Base-by-base conservation (phyloP, 2,797 vertebrate genomes). In the Tragelaphus eurycerus region DNA sequence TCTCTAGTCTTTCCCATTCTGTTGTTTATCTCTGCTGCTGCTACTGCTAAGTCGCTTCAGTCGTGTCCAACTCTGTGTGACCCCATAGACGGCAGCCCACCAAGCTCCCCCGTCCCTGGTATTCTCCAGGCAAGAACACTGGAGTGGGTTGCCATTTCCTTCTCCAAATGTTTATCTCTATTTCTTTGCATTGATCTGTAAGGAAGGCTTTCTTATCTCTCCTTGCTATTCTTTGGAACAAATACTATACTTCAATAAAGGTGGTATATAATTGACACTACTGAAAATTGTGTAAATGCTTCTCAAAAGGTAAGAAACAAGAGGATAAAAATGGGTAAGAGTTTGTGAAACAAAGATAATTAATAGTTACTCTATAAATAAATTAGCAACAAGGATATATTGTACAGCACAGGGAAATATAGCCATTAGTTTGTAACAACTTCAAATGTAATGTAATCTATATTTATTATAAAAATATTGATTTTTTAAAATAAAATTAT, bases 201-300 rank as follows among this genome's bases (percentile, higher is more conserved):
- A 67, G 64, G 64, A 67, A 67, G 4, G n/a, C 64, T 67, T 67
- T 34, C n/a, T 67, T 67, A 67, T 5, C n/a, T 21, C 64, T 67
- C 64, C 17, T 67, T 5, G 1, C n/a, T 67, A 34, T 67, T 34
- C n/a, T 67, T 67, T 67, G 17, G 64, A 67, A 4, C 19, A 95
- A 57, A 78, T 62, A 55, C 14, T n/a, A 7, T 54, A 3, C 25
- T 27, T 0, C 54, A 62, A 7, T 59, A 31, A 67, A 89, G 89
- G 5, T 29, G 4, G 29, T 60, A 3, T 48, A 55, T 0, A 12
- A n/a, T 13, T n/a, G 8, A 14, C 3, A 27, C 1, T 57, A 46
- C 17, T 55, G 57, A 84, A 86, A 87, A 57, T 10, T 67, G 3
- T 57, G 7, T 14, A 12, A 95, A 59, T 55, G 2, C 6, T 48